These are phyloP conservation scores for Hecatera dysodea DNA, from an alignment of 2,888 invertebrate genomes.

Conservation along the genomic window DNA sequence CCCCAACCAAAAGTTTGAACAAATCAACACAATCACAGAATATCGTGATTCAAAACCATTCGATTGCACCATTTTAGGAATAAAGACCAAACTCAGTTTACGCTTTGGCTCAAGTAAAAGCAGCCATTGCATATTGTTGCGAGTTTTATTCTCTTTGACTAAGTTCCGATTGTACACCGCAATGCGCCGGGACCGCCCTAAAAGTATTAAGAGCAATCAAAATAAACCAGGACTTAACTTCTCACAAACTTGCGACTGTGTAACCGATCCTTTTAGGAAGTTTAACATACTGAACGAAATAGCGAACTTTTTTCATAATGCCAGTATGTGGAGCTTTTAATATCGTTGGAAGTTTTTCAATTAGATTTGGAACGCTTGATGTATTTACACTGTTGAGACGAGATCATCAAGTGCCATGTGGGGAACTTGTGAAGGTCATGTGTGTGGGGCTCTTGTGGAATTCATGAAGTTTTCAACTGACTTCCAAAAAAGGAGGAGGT, in stretches of 20 bases:
- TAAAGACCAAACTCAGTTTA: constrained; percentile 56
- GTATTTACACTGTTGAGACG: constrained; percentile 37
- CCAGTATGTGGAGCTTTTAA: constrained; percentile 65
- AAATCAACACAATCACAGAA: constrained; percentile 42
- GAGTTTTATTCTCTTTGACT: constrained; percentile 78
- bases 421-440: constrained; percentile 4
- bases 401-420: constrained; percentile 28
- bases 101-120: constrained; percentile 63
- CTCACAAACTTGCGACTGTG: constrained; percentile 60
- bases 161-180: constrained; percentile 84
- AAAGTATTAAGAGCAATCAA: constrained; percentile 83
- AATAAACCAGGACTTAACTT: constrained; percentile 80
- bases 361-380: constrained; percentile 54
- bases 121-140: constrained; percentile 78
- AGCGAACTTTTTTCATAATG: constrained; percentile 67
- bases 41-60: constrained; percentile 58
- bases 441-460: constrained; percentile 5
- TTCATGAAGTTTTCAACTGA: constrained; percentile 16
- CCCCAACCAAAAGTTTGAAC: constrained; percentile 33
- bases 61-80: constrained; percentile 54
- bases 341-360: constrained; percentile 64
- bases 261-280: constrained; percentile 64
- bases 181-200: constrained; percentile 76
- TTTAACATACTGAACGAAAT: constrained; percentile 62
- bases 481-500: too few species aligned